A percentile compares a stretch with the other conserved stretches of the same genome.
phyloP scores from a whole-genome alignment of 2,113 vertebrate species.

The Rhizomys pruinosus region DNA sequence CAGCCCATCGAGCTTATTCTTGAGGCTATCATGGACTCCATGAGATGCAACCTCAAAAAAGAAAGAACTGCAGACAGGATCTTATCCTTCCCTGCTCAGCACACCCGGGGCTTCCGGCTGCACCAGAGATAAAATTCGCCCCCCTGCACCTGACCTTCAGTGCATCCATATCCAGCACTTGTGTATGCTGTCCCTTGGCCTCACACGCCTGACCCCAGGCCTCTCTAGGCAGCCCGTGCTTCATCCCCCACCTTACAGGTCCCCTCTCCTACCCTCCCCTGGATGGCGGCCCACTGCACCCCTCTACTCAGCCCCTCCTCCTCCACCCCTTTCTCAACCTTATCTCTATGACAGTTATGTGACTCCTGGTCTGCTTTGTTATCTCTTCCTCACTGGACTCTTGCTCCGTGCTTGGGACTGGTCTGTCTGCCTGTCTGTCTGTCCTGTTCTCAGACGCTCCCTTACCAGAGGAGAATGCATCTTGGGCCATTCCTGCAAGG shows the following conservation, averaged over 20 bases:
- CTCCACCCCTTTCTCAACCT: background rate
- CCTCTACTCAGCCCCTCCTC: background rate
- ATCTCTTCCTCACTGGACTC: background rate
- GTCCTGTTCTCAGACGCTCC: background rate
- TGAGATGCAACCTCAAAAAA: background rate
- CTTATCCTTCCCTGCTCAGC: background rate
- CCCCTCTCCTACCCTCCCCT: background rate
- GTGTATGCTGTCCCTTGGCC: background rate
- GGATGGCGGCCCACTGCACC: background rate
- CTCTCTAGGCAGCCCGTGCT: too few species aligned
- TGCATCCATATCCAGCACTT: background rate
- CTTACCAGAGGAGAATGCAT: background rate
- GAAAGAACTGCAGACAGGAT: background rate
- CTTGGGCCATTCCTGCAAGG: background rate
- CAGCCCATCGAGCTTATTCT: background rate
- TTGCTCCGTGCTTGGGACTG: background rate
- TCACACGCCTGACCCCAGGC: too few species aligned
- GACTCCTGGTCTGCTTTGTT: background rate
- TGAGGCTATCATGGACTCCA: background rate
- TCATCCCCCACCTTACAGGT: too few species aligned
- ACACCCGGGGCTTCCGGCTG: background rate
- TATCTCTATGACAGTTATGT: background rate
- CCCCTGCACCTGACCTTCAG: background rate
- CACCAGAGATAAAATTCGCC: background rate
- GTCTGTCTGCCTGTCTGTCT: background rate